A percentile compares a stretch with the other conserved stretches of the same genome.
Conservation (phyloP, 1,140 invertebrate genomes). For the Lithobius niger region DNA sequence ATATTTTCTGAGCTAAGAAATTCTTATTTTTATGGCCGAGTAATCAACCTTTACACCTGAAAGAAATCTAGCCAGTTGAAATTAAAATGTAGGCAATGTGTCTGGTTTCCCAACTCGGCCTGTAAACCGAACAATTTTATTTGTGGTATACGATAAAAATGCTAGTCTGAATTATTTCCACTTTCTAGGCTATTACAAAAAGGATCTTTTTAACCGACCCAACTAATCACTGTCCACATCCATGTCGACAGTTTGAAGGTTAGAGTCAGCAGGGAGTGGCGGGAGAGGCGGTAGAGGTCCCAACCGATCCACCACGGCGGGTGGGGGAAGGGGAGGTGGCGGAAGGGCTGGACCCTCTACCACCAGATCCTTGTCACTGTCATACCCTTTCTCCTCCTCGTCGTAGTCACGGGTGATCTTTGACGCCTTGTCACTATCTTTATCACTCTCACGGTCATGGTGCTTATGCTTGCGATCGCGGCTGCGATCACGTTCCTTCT, state of each 20-base stretch:
- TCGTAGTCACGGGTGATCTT: conserved; percentile 39
- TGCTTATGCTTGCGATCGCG: conserved; percentile 31
- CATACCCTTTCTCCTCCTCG: conserved; percentile 38
- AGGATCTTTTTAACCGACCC: too few relatives aligned
- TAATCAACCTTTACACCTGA: too few relatives aligned
- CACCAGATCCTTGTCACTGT: conserved; percentile 14
- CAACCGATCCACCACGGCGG: neutral
- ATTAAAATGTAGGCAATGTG: too few relatives aligned
- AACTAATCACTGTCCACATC: conserved; percentile 5
- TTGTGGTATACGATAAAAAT: too few relatives aligned
- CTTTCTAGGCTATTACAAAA: too few relatives aligned
- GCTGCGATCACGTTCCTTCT: conserved; percentile 13
- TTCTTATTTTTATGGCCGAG: too few relatives aligned
- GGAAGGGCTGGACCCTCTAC: conserved; percentile 3
- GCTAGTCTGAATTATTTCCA: too few relatives aligned
- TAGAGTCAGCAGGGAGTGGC: neutral
- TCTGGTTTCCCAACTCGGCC: too few relatives aligned
- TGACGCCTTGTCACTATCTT: conserved; percentile 29
- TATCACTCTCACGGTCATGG: conserved; percentile 22
- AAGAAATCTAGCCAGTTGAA: too few relatives aligned
- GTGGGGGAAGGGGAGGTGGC: neutral
- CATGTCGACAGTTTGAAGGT: conserved; percentile 5
- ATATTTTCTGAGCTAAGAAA: too few relatives aligned
- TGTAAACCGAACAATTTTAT: too few relatives aligned
- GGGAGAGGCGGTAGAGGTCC: neutral